phyloP scores from a whole-genome alignment of 2,888 invertebrate species.

The Diadegma fenestrale region DNA sequence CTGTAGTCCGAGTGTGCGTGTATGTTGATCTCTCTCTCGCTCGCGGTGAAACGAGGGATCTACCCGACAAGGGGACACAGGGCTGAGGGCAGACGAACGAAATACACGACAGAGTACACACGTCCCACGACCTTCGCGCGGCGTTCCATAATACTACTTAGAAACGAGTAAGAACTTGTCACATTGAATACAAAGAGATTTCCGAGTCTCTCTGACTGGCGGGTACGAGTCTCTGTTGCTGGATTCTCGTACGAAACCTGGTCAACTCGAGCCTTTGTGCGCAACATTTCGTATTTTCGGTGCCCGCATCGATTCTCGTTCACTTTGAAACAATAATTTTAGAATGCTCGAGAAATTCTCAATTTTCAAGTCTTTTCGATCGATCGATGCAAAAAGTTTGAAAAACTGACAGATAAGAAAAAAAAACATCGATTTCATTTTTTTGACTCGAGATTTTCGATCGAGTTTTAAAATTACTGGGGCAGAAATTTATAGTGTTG shows the following conservation, averaged over 20 bases:
- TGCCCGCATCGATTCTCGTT: background rate
- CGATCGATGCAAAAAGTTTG: no score
- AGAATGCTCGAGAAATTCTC: no score
- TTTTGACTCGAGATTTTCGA: background rate
- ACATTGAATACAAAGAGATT: slow-evolving; percentile 34
- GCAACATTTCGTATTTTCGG: background rate
- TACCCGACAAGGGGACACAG: background rate
- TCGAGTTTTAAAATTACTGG: background rate
- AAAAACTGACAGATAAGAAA: no score
- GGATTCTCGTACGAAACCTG: slow-evolving; percentile 32
- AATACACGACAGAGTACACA: slow-evolving; percentile 27
- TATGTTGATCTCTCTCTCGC: background rate
- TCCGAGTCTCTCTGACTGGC: slow-evolving; percentile 20
- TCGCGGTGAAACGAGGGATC: background rate
- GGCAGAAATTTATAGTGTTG: background rate
- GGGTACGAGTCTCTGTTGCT: slow-evolving; percentile 13
- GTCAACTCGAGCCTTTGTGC: slow-evolving; percentile 30
- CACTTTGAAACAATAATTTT: background rate
- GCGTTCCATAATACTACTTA: slow-evolving; percentile 23
- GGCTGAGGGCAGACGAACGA: background rate
- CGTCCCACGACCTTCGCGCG: slow-evolving; percentile 46
- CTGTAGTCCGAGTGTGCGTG: background rate
- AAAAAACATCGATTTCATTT: background rate
- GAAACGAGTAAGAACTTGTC: slow-evolving; percentile 22
- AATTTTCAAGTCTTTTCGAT: no score